A percentile compares a stretch with the other conserved stretches of the same genome.
Evolutionary conservation across 2,797 vertebrate species (phyloP).

Genomic region (Arnoldichthys spilopterus): DNA sequence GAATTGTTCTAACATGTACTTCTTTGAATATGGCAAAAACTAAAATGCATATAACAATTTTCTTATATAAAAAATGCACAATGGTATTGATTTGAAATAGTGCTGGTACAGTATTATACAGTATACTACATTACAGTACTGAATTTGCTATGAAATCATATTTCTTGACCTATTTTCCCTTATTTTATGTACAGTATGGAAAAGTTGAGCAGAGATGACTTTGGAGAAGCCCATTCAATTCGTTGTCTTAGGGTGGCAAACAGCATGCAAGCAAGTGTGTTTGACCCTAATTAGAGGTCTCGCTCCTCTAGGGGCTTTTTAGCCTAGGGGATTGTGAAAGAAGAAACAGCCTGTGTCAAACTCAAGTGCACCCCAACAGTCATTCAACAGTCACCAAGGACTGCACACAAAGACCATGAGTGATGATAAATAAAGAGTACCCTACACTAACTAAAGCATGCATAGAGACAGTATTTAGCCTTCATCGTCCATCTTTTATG

Average conservation of each 20-base stretch:
- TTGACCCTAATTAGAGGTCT: conserved; percentile 59
- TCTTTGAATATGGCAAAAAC: background rate
- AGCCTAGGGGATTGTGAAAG: conserved; percentile 11
- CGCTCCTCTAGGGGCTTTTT: conserved; percentile 33
- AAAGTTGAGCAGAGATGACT: background rate
- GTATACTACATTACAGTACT: too few relatives aligned
- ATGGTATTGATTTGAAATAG: too few relatives aligned
- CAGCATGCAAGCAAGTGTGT: conserved; percentile 37
- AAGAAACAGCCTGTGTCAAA: conserved; percentile 37
- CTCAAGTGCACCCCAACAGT: conserved; percentile 26
- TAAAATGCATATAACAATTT: background rate
- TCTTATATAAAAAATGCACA: too few relatives aligned
- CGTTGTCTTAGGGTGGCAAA: conserved; percentile 18
- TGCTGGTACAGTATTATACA: background rate
- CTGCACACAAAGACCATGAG: conserved; percentile 13
- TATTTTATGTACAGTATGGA: background rate
- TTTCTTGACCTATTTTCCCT: background rate
- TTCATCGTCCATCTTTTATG: background rate
- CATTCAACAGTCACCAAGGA: conserved; percentile 32
- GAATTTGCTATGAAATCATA: background rate
- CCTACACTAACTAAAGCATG: conserved; percentile 5
- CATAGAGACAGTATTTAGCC: background rate
- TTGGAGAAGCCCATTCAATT: background rate
- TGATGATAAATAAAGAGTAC: conserved; percentile 26
- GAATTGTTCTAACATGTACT: background rate